phyloP scores from a whole-genome alignment of 2,797 vertebrate species.

The Enteromius anoplus region DNA sequence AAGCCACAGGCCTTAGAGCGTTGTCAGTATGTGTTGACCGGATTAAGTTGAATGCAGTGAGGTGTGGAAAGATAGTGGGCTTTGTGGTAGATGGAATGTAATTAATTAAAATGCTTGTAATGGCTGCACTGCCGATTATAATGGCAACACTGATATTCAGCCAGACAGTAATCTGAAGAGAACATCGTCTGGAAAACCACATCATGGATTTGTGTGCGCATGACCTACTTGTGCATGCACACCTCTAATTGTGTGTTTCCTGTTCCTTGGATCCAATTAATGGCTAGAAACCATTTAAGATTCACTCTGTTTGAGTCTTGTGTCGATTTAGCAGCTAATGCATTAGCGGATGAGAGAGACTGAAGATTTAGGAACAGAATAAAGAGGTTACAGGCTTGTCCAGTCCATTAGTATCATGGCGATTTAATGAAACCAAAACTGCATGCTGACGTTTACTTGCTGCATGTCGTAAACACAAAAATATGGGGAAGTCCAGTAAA shows the following conservation, averaged over 20 bases:
- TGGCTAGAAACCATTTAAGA: slow-evolving; percentile 57
- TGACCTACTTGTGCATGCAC: slow-evolving; percentile 32
- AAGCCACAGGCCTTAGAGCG: slow-evolving; percentile 62
- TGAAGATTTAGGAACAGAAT: slow-evolving; percentile 68
- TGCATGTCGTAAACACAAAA: background rate
- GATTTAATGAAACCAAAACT: slow-evolving; percentile 70
- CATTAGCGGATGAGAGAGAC: slow-evolving; percentile 71
- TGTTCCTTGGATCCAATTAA: slow-evolving; percentile 49
- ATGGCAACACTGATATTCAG: slow-evolving; percentile 54
- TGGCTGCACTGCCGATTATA: slow-evolving; percentile 58
- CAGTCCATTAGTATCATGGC: slow-evolving; percentile 74
- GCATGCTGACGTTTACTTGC: background rate
- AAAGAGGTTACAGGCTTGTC: slow-evolving; percentile 73
- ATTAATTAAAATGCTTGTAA: slow-evolving; percentile 75
- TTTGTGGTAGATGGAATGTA: slow-evolving; percentile 66
- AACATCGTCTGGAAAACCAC: slow-evolving; percentile 52
- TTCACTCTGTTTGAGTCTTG: slow-evolving; percentile 68
- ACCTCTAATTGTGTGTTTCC: slow-evolving; percentile 51
- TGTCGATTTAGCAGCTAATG: slow-evolving; percentile 68
- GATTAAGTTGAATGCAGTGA: slow-evolving; percentile 66
- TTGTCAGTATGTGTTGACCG: slow-evolving; percentile 67
- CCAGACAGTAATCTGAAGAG: slow-evolving; percentile 61
- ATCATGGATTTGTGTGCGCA: slow-evolving; percentile 32
- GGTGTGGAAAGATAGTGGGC: slow-evolving; percentile 60
- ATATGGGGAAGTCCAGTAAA: background rate